Evolutionary conservation across 1,140 invertebrate species (phyloP), one percentile per base, ranked within the genome.

Genomic region (Diorhabda elongata): DNA sequence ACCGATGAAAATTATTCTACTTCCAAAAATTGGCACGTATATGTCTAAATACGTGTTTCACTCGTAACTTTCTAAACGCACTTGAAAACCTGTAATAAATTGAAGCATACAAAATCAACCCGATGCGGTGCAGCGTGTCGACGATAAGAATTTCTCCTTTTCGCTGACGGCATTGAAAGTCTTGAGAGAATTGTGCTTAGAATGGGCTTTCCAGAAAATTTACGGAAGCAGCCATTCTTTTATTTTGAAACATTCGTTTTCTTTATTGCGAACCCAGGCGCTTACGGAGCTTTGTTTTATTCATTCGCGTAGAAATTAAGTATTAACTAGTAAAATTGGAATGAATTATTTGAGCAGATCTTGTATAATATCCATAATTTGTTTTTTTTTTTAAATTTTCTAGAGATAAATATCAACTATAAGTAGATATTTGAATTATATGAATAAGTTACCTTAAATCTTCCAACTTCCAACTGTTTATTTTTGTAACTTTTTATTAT

Each of bases 181-280:
- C 61, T 47, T 62, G 61, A 5, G 44, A 62, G 61, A 62, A 62
- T 62, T 62, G 52, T 44, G 52, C 64, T 66, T 61, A 52, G 64
- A 70, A 66, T 60, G 64, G 64, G 64, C 45, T 61, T 65, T 26
- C 7, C 62, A 61, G 64, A 65, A 70, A 64, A 70, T 70, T 70
- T 70, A 66, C 42, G 43, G 61, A 11, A 8, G 43, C 42, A 44
- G 44, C 42, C 61, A 62, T 62, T 62, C 61, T 62, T 62, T 62
- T 62, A 47, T 62, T 62, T 47, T 62, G 43, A 62, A 62, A 62
- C 61, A 62, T 62, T 62, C 61, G 42, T 62, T 62, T 44, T 62
- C 61, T 26, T 62, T 47, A 62, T 62, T 62, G 44, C 61, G 44
- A n/a, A 47, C 8, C 42, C 42, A n/a, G 11, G 11, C 61, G 61